These are phyloP conservation scores for Drosophila nigrodunni DNA, from an alignment of 1,140 invertebrate genomes.

Conservation along the genomic window DNA sequence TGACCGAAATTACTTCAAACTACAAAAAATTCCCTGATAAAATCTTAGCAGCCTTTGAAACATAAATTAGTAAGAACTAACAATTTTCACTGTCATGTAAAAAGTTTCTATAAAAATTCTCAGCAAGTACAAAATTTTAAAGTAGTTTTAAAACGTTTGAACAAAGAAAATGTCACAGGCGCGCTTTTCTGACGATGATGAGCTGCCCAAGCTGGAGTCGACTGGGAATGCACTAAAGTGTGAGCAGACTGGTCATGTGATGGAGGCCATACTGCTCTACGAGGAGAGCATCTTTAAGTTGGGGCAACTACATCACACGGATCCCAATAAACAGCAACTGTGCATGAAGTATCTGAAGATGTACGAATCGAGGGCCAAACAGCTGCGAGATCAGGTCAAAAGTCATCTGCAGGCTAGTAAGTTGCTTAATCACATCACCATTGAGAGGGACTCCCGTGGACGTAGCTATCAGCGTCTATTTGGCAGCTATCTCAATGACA, in stretches of 20 bases:
- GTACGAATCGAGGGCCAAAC: slow-evolving; percentile 62
- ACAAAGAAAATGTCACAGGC: slow-evolving; percentile 48
- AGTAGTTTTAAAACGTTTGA: neutral
- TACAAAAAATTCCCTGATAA: too few relatives aligned
- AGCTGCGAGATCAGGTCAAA: slow-evolving; percentile 70
- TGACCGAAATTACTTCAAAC: neutral
- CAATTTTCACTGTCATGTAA: too few relatives aligned
- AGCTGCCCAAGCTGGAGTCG: slow-evolving; percentile 56
- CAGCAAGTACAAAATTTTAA: neutral
- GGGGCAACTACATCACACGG: slow-evolving; percentile 45
- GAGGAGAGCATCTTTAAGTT: slow-evolving; percentile 71
- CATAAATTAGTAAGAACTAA: neutral
- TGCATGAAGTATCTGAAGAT: slow-evolving; percentile 57
- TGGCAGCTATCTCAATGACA: slow-evolving; percentile 67
- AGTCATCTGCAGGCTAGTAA: slow-evolving; percentile 62
- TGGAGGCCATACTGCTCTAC: slow-evolving; percentile 74
- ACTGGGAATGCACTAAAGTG: slow-evolving; percentile 63
- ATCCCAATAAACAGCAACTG: slow-evolving; percentile 52
- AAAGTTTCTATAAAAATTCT: neutral
- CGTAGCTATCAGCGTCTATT: slow-evolving; percentile 70
- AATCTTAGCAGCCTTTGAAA: neutral
- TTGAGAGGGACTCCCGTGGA: slow-evolving; percentile 64
- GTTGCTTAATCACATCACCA: slow-evolving; percentile 59
- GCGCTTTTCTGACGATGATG: slow-evolving; percentile 39
- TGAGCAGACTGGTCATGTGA: slow-evolving; percentile 68